phyloP scores from a whole-genome alignment of 2,797 vertebrate species.

The Kryptopterus vitreolus region DNA sequence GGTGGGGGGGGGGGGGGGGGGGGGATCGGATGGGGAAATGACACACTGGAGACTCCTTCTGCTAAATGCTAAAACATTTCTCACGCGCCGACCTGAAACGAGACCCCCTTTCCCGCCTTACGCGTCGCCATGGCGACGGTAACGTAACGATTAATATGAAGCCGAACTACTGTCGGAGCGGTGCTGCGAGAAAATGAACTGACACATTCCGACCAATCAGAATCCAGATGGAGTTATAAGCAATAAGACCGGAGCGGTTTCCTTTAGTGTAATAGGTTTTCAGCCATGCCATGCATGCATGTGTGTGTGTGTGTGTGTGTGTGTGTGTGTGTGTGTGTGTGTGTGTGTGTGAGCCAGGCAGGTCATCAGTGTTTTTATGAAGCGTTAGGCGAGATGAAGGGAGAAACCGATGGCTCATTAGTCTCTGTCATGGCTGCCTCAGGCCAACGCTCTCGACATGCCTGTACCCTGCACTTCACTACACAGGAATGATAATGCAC shows the following conservation, averaged over 20 bases:
- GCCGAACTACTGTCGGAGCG: not conserved
- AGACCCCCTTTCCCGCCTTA: too few relatives aligned
- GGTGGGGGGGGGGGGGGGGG: too few relatives aligned
- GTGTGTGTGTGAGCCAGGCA: conserved; percentile 52
- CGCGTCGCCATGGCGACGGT: not conserved
- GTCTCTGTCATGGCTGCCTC: conserved; percentile 62
- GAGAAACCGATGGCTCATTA: conserved; percentile 66
- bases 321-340: conserved; percentile 2
- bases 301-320: conserved; percentile 5
- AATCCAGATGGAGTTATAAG: not conserved
- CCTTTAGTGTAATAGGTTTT: conserved; percentile 1
- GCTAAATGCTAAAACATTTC: too few relatives aligned
- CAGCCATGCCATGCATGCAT: not conserved
- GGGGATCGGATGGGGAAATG: too few relatives aligned
- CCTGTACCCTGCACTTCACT: not conserved
- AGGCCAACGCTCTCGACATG: not conserved
- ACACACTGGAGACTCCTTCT: too few relatives aligned
- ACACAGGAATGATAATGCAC: not conserved
- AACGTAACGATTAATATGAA: not conserved
- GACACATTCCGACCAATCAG: conserved; percentile 5
- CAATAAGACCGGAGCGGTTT: not conserved
- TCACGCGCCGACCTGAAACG: too few relatives aligned
- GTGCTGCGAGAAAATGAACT: not conserved
- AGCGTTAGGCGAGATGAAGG: conserved; percentile 69
- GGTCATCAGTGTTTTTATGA: conserved; percentile 70